Percentiles rank a stretch among this genome's conserved stretches.
phyloP scores from a whole-genome alignment of 2,888 invertebrate species.

The Himalopsyche kuldschensis region DNA sequence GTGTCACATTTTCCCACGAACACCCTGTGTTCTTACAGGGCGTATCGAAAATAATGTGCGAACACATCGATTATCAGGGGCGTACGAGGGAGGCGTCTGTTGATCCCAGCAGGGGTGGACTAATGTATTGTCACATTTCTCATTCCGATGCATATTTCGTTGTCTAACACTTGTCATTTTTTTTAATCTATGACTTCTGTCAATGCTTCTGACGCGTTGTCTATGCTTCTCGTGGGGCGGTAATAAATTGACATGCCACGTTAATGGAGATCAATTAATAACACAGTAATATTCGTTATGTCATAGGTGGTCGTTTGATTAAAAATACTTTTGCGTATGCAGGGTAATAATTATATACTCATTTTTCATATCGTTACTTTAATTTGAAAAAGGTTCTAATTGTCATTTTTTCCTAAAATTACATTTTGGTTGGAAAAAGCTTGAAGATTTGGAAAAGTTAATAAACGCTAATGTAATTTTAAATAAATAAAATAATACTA shows the following conservation, averaged over 20 bases:
- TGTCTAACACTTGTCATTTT: conserved; percentile 13
- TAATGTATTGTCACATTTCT: conserved; percentile 24
- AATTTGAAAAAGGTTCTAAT: too few species aligned
- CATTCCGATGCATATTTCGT: conserved; percentile 14
- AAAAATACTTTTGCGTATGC: too few species aligned
- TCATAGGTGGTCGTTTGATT: too few species aligned
- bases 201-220: conserved; percentile 4
- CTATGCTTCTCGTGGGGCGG: not conserved
- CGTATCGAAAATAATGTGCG: conserved; percentile 18
- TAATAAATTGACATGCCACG: not conserved
- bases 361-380: too few species aligned
- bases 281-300: too few species aligned
- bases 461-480: too few species aligned
- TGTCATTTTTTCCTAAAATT: too few species aligned
- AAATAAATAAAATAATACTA: too few species aligned
- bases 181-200: conserved; percentile 7
- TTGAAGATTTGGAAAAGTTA: too few species aligned
- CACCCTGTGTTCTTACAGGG: not conserved
- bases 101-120: not conserved
- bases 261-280: not conserved
- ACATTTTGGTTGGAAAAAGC: too few species aligned
- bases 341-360: too few species aligned
- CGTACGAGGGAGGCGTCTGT: not conserved
- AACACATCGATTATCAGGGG: conserved; percentile 25
- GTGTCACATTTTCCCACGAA: not conserved